Evolutionary conservation across 2,888 invertebrate species (phyloP).

Genomic region (Campopleginae sp.): DNA sequence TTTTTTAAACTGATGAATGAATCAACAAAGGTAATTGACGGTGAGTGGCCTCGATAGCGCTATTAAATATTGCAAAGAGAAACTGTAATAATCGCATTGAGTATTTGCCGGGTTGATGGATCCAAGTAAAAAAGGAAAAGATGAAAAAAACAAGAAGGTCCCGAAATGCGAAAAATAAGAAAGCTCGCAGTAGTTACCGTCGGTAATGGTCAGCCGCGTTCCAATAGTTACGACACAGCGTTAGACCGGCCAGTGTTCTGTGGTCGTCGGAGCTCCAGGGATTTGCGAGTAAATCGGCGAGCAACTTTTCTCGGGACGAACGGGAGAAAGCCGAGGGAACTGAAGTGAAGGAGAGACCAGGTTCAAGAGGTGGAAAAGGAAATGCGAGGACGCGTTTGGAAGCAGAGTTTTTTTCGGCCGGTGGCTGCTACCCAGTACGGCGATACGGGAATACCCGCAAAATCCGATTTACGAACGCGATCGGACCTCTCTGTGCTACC

Average conservation of each 20-base stretch:
- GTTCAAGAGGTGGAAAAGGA: neutral
- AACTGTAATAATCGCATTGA: neutral
- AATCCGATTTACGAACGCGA: constrained; percentile 68
- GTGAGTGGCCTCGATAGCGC: neutral
- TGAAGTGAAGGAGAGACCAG: constrained; percentile 17
- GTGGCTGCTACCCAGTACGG: constrained; percentile 39
- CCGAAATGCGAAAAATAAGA: constrained; percentile 11
- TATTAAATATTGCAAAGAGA: neutral
- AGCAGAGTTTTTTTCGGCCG: constrained; percentile 36
- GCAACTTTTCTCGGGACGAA: constrained; percentile 60
- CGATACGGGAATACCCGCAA: constrained; percentile 66
- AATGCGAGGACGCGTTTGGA: constrained; percentile 50
- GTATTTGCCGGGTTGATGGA: neutral
- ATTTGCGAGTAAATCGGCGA: constrained; percentile 65
- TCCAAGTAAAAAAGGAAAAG: neutral
- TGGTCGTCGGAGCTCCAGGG: constrained; percentile 47
- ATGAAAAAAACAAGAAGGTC: constrained; percentile 20
- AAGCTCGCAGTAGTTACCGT: constrained; percentile 53
- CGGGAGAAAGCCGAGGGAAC: constrained; percentile 8
- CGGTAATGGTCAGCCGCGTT: constrained; percentile 63
- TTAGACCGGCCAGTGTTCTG: constrained; percentile 5
- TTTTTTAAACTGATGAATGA: neutral
- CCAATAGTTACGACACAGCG: constrained; percentile 54
- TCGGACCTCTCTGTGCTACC: constrained; percentile 50
- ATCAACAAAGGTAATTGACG: neutral